Evolutionary conservation across 2,888 invertebrate genomes (phyloP).

Genomic region (Eupithecia vulgata): DNA sequence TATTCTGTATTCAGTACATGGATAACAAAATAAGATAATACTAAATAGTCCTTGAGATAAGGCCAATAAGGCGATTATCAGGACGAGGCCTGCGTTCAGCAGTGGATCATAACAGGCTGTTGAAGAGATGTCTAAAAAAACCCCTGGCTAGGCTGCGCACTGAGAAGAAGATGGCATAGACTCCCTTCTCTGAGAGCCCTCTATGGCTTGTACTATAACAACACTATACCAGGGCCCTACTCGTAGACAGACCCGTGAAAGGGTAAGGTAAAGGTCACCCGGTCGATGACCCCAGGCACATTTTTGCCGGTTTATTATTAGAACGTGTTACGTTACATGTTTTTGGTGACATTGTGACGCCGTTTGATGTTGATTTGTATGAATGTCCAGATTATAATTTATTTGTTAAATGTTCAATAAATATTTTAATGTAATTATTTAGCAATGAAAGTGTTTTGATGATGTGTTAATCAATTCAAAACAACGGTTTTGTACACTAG

Average conservation of each 20-base stretch:
- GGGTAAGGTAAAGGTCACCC: constrained; percentile 53
- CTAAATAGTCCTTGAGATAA: too few relatives aligned
- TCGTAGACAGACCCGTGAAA: constrained; percentile 28
- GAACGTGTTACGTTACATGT: constrained; percentile 29
- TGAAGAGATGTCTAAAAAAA: too few relatives aligned
- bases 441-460: background rate
- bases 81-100: too few relatives aligned
- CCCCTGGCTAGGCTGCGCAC: too few relatives aligned
- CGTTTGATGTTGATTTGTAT: background rate
- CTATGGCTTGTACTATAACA: too few relatives aligned
- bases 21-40: too few relatives aligned
- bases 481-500: background rate
- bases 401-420: background rate
- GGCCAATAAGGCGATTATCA: too few relatives aligned
- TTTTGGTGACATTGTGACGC: constrained; percentile 10
- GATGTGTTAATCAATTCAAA: background rate
- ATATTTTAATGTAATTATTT: background rate
- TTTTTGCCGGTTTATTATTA: constrained; percentile 47
- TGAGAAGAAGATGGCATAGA: too few relatives aligned
- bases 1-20: too few relatives aligned
- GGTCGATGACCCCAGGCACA: constrained; percentile 51
- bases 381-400: background rate
- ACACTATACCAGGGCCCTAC: constrained; percentile 12
- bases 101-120: too few relatives aligned
- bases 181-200: too few relatives aligned